A percentile compares a stretch with the other conserved stretches of the same genome.
Conservation (phyloP, 2,888 invertebrate genomes). For the Brachycybe producta region DNA sequence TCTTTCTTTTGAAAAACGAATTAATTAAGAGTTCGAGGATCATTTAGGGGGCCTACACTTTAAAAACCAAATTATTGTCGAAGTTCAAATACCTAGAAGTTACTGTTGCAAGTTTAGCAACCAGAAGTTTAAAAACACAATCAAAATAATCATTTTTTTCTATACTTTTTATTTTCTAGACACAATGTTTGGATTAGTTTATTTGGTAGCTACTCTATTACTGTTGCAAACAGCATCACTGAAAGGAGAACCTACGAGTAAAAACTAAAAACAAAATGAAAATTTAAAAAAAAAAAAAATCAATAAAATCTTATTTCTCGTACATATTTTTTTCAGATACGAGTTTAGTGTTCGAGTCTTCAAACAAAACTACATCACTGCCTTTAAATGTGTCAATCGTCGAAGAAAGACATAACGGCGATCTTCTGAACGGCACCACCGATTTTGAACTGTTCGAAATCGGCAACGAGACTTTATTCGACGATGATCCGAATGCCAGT, state of each 20-base stretch:
- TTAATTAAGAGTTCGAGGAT: too few species aligned
- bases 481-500: not conserved
- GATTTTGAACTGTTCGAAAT: not conserved
- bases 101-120: not conserved
- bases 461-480: constrained; percentile 1
- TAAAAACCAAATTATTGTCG: too few species aligned
- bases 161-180: not conserved
- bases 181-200: constrained; percentile 3
- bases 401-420: not conserved
- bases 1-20: too few species aligned
- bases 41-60: too few species aligned
- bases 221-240: constrained; percentile 4
- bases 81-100: too few species aligned
- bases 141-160: not conserved
- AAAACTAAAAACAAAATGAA: not conserved
- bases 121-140: not conserved
- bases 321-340: not conserved
- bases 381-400: too few species aligned
- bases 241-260: constrained; percentile 2
- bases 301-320: not conserved
- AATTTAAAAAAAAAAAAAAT: not conserved
- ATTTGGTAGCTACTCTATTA: constrained; percentile 2
- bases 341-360: too few species aligned
- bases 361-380: too few species aligned
- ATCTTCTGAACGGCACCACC: not conserved